These are phyloP conservation scores for Cololabis saira DNA, from an alignment of 2,113 vertebrate species.

Conservation along the genomic window DNA sequence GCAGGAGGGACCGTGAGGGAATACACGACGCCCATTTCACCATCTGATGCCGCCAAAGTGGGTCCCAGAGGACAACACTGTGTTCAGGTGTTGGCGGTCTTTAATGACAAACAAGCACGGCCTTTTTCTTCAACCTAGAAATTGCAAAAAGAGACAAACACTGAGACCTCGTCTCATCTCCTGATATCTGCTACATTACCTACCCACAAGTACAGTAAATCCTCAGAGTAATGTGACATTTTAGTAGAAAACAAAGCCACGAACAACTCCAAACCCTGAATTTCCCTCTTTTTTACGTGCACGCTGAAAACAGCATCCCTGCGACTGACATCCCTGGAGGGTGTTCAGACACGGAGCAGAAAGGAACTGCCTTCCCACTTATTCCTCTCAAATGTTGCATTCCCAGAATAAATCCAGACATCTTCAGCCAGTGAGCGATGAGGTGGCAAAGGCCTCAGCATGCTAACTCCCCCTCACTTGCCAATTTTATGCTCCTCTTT, in stretches of 20 bases:
- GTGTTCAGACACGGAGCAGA: conserved; percentile 58
- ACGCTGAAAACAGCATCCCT: conserved; percentile 39
- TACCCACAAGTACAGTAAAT: conserved; percentile 18
- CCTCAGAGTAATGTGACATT: conserved; percentile 31
- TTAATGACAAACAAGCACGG: conserved; percentile 28
- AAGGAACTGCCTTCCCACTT: conserved; percentile 73
- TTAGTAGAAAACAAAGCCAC: conserved; percentile 48
- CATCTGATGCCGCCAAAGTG: conserved; percentile 36
- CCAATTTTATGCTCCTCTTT: conserved; percentile 79
- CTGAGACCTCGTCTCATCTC: conserved; percentile 11
- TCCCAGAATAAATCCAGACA: conserved; percentile 86
- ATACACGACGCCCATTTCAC: conserved; percentile 41
- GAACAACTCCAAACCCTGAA: conserved; percentile 47
- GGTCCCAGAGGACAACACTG: conserved; percentile 23
- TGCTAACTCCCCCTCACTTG: conserved; percentile 78
- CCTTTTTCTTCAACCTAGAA: background rate
- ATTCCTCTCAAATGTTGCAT: conserved; percentile 79
- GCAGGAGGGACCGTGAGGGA: conserved; percentile 52
- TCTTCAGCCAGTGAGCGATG: conserved; percentile 82
- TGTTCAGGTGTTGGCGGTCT: conserved; percentile 13
- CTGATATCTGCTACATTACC: conserved; percentile 5
- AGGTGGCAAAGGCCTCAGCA: conserved; percentile 79
- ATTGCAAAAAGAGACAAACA: conserved; percentile 6
- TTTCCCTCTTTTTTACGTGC: conserved; percentile 30
- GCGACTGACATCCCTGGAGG: conserved; percentile 61